A percentile compares a stretch with the other conserved stretches of the same genome.
Conservation (phyloP, 2,888 invertebrate genomes). For the Ochropleura plecta region DNA sequence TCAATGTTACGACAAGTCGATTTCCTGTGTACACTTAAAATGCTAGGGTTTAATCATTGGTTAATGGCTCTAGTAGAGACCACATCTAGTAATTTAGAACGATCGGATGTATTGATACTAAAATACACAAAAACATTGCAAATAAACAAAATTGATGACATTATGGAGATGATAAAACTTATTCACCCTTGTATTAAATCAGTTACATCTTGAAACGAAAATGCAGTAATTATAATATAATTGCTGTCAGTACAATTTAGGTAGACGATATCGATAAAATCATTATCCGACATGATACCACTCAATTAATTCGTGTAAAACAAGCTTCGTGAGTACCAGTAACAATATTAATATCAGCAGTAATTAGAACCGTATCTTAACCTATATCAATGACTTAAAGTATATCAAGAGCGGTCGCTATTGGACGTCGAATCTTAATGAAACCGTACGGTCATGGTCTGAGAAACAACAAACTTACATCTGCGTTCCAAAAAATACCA, state of each 20-base stretch:
- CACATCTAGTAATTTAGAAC: not conserved
- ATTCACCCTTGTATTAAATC: not conserved
- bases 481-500: constrained; percentile 45
- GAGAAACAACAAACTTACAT: constrained; percentile 54
- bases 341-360: constrained; percentile 46
- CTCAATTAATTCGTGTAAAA: constrained; percentile 39
- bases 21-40: constrained; percentile 43
- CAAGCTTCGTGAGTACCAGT: constrained; percentile 40
- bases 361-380: constrained; percentile 57
- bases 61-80: constrained; percentile 7
- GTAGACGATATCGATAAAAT: constrained; percentile 29
- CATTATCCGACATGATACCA: constrained; percentile 36
- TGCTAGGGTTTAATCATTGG: constrained; percentile 5
- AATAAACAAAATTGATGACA: not conserved
- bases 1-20: constrained; percentile 30
- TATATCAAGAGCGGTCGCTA: constrained; percentile 50
- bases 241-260: constrained; percentile 18
- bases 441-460: constrained; percentile 71
- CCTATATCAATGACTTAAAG: constrained; percentile 53
- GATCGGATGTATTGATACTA: not conserved
- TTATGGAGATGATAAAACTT: not conserved
- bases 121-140: not conserved
- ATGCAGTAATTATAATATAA: not conserved
- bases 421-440: constrained; percentile 65
- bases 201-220: not conserved